These are phyloP conservation scores for Dipus sagitta DNA, from an alignment of 2,797 vertebrate species.

Conservation along the genomic window DNA sequence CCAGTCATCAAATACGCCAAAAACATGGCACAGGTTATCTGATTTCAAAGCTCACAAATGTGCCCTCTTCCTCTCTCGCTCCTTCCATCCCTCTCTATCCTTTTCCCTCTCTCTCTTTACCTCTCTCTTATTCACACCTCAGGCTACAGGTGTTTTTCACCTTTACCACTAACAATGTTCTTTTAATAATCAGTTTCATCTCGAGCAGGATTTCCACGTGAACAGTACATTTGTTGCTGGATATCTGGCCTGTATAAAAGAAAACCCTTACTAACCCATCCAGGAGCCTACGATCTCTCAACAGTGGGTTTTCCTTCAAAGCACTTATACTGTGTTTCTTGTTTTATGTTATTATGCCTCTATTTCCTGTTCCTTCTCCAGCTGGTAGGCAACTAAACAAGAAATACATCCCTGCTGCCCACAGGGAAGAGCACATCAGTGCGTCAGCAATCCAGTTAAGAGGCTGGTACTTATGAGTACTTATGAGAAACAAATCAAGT, in stretches of 20 bases:
- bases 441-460: constrained; percentile 27
- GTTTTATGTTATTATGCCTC: constrained; percentile 3
- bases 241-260: not conserved
- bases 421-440: not conserved
- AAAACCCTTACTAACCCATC: not conserved
- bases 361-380: constrained; percentile 45
- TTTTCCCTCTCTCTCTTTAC: too few relatives aligned
- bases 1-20: not conserved
- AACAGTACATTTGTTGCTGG: constrained; percentile 33
- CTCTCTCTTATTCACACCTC: not conserved
- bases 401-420: constrained; percentile 25
- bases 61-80: too few relatives aligned
- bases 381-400: constrained; percentile 51
- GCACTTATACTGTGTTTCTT: constrained; percentile 3
- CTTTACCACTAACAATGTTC: not conserved
- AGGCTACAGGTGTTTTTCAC: not conserved
- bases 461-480: not conserved
- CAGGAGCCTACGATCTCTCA: not conserved
- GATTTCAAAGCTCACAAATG: not conserved
- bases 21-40: not conserved
- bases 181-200: constrained; percentile 38
- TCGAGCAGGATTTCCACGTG: constrained; percentile 56
- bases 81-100: too few relatives aligned
- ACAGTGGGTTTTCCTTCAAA: not conserved
- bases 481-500: constrained; percentile 34